Conservation (phyloP, 2,113 vertebrate genomes). For the Trichechus manatus region DNA sequence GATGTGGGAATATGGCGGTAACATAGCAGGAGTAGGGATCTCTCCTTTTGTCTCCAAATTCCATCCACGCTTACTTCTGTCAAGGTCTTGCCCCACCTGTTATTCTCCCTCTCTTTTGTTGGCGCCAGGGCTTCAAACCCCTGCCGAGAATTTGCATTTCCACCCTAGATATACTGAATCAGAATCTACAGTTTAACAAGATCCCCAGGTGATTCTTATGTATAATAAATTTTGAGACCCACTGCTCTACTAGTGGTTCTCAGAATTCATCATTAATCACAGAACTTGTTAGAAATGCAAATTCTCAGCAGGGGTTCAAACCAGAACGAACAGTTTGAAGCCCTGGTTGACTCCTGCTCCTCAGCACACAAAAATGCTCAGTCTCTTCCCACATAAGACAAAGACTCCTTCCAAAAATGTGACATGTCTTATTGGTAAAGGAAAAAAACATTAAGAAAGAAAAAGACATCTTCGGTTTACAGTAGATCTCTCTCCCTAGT, state of each 20-base stretch:
- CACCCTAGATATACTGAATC: no score
- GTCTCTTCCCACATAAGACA: neutral
- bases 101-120: neutral
- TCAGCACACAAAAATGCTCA: neutral
- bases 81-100: slow-evolving; percentile 62
- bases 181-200: no score
- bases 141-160: no score
- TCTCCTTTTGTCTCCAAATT: neutral
- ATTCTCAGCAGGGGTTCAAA: no score
- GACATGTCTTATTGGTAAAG: neutral
- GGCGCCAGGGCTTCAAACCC: neutral
- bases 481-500: neutral
- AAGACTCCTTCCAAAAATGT: neutral
- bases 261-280: no score
- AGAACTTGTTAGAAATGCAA: no score
- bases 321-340: no score
- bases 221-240: no score
- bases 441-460: neutral
- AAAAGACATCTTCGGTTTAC: neutral
- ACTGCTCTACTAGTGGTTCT: no score
- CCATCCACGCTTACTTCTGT: neutral
- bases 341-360: neutral
- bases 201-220: no score
- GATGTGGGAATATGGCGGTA: neutral
- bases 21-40: neutral